These are phyloP conservation scores for Phalloptychus januarius DNA, from an alignment of 2,797 vertebrate species.

Conservation along the genomic window DNA sequence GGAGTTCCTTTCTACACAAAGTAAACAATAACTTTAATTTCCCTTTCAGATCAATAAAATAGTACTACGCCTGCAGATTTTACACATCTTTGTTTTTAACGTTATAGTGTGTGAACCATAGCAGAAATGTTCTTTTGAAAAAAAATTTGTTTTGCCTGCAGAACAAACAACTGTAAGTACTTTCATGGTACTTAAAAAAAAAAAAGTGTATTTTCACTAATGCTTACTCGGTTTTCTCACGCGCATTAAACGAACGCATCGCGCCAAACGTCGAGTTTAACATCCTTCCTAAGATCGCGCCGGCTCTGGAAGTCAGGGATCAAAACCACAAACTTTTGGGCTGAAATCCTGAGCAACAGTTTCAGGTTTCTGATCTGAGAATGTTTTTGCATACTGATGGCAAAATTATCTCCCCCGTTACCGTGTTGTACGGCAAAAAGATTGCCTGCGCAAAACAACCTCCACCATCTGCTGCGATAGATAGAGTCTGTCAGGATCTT, in stretches of 20 bases:
- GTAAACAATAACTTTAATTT: too few species aligned
- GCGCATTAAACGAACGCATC: neutral
- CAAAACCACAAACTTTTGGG: neutral
- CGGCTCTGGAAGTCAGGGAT: neutral
- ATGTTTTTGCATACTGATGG: neutral
- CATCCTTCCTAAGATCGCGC: neutral
- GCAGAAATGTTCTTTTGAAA: neutral
- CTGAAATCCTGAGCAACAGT: neutral
- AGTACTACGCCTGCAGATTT: neutral
- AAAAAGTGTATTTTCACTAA: too few species aligned
- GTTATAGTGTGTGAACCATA: neutral
- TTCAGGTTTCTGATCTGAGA: neutral
- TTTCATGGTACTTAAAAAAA: neutral
- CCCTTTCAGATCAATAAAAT: too few species aligned
- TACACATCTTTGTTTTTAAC: neutral
- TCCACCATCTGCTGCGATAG: conserved; percentile 2
- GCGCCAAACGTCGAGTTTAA: neutral
- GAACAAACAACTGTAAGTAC: neutral
- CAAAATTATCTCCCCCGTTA: conserved; percentile 2
- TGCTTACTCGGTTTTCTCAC: neutral
- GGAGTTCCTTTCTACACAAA: too few species aligned
- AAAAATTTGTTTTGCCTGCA: neutral
- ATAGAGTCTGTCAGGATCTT: conserved; percentile 1
- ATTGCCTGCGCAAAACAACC: conserved; percentile 2
- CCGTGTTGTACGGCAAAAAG: neutral